Evolutionary conservation across 2,797 vertebrate species (phyloP), one percentile per base, ranked within the genome.

Genomic region (Taenioides sp.): DNA sequence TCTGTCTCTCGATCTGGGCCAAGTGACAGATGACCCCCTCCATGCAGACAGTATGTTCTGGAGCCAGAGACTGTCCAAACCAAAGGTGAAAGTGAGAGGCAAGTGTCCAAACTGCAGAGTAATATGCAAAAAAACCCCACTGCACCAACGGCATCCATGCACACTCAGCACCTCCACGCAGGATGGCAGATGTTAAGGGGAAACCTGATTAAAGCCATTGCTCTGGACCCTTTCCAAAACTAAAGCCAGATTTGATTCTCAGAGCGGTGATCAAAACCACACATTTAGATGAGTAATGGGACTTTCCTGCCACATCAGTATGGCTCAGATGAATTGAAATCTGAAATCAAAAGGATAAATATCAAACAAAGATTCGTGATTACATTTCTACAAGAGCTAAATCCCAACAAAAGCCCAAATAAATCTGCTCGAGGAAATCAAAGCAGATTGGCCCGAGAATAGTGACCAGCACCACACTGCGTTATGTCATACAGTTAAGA

Each of bases 101-200:
- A 72, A 52, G 62, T 55, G 31, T 37, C 31, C 14, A 69, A 64
- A 50, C 6, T n/a, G 54, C 25, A 40, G 28, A 68, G 31, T 17
- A 67, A 65, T 60, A 22, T 63, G 65, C n/a, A 27, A 43, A 31
- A 54, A 25, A 14, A n/a, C n/a, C n/a, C n/a, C 17, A 10, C 40
- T 50, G 75, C 61, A 49, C 20, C 2, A 64, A 52, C 23, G 27
- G 20, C 25, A 14, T 34, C n/a, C 0, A 27, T 67, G 59, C 59
- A 72, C 49, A 70, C 58, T 65, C 52, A 75, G 50, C 43, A 73
- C 31, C 43, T 27, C 47, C 58, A 70, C 67, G 40, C 59, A n/a
- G 61, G 34, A 43, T 23, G 64, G 55, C 31, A 75, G 72, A 47
- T 65, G 69, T 52, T 61, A 37, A 57, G 63, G 43, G 64, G 31